A percentile compares a stretch with the other conserved stretches of the same genome.
phyloP scores from a whole-genome alignment of 2,113 vertebrate species.

The Jaculus jaculus region DNA sequence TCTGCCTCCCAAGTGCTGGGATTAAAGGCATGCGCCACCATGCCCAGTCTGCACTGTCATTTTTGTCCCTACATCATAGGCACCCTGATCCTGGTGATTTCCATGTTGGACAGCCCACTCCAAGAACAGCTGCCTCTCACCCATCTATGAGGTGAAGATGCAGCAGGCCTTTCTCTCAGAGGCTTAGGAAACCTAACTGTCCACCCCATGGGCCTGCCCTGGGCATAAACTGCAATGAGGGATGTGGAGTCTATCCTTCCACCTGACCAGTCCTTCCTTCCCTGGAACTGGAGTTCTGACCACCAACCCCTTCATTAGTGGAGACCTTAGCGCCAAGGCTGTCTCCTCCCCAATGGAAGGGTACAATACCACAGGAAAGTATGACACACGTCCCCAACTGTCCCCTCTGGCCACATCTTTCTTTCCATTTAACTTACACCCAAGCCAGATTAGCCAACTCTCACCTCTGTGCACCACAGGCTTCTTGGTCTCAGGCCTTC shows the following conservation, averaged over 20 bases:
- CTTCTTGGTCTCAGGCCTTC: conserved; percentile 1
- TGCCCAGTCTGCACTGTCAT: too few species aligned
- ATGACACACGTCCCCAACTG: conserved; percentile 38
- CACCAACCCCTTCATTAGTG: neutral
- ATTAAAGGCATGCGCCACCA: too few species aligned
- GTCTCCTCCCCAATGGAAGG: neutral
- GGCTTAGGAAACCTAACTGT: neutral
- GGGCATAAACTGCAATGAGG: neutral
- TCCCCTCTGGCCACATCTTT: conserved; percentile 47
- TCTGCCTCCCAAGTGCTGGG: too few species aligned
- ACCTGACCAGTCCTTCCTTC: neutral
- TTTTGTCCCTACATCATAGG: neutral
- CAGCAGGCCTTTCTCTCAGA: too few species aligned
- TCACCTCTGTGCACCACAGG: neutral
- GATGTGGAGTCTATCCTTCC: neutral
- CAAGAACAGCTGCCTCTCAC: neutral
- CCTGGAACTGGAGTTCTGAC: neutral
- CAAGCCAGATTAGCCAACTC: neutral
- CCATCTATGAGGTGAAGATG: neutral
- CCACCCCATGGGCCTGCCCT: neutral
- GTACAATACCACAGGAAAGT: conserved; percentile 58
- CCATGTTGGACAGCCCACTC: neutral
- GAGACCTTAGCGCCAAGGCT: neutral
- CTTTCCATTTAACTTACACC: neutral
- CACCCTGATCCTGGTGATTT: neutral